phyloP scores from a whole-genome alignment of 2,113 vertebrate genomes.

The Willisornis vidua region DNA sequence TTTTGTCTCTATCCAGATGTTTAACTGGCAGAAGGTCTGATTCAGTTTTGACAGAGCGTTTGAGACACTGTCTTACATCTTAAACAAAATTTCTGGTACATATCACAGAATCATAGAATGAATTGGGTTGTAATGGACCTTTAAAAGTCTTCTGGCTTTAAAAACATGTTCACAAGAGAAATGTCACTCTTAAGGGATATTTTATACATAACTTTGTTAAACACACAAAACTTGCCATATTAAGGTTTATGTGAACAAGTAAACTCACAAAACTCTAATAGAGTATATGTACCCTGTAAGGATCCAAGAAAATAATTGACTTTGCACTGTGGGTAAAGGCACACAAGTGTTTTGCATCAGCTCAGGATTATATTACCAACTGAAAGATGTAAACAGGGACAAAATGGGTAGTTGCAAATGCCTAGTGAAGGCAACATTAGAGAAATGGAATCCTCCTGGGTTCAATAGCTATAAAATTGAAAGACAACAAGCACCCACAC shows the following conservation, averaged over 20 bases:
- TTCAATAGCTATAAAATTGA: neutral
- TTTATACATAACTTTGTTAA: neutral
- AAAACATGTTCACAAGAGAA: neutral
- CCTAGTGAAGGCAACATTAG: neutral
- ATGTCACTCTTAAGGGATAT: neutral
- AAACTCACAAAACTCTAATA: neutral
- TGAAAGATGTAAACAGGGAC: conserved; percentile 18
- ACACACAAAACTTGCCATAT: neutral
- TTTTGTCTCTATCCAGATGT: neutral
- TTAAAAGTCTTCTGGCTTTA: neutral
- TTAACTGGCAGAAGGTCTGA: neutral
- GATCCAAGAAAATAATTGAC: conserved; percentile 34
- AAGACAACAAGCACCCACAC: neutral
- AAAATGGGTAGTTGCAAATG: neutral
- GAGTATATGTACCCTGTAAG: neutral
- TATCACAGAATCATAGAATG: neutral
- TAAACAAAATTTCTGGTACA: neutral
- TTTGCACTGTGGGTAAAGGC: conserved; percentile 17
- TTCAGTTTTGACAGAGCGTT: neutral
- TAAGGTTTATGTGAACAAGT: neutral
- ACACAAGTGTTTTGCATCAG: neutral
- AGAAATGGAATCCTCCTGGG: conserved; percentile 38
- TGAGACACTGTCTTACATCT: neutral
- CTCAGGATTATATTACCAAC: neutral
- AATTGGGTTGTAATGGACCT: neutral